Evolutionary conservation across 2,113 vertebrate species (phyloP), one percentile per base, ranked within the genome.

Genomic region (Rafetus swinhoei): DNA sequence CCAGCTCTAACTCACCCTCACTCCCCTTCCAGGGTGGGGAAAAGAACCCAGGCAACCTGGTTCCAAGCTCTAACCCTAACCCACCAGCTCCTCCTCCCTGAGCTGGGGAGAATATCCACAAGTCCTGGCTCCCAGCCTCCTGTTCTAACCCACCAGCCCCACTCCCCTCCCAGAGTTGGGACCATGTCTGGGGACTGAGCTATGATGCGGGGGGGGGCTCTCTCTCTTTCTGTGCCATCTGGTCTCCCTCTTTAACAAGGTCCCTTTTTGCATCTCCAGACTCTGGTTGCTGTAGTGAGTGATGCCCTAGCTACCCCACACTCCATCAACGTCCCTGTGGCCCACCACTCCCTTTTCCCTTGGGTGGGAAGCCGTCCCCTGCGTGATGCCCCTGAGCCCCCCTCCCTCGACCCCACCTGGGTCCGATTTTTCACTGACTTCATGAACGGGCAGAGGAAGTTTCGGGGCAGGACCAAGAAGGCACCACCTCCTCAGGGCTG

Each of bases 381-480:
- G 55, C 27, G 29, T 7, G 32, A n/a, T 32, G 32, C 29, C 32
- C 81, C 83, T 24, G 84, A 27, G 29, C 6, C 59, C 59, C 80
- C 39, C 2, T 56, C 59, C 32, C 29, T 15, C 19, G 60, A 56
- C 27, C 92, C 85, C 19, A 87, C 24, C 27, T 95, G 96, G 24
- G 92, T 95, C 0, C 96, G 69, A 1, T 94, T 98, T 85, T 93
- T 98, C 50, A 91, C 96, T 2, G 97, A 98, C 79, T 96, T 98
- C 86, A 96, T 98, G 90, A 93, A 19, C 74, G 95, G 50, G 7
- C 97, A 97, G 85, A 92, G 92, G 59, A 97, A 95, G 87, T 97
- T 97, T 57, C 93, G 96, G 79, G 97, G 98, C 62, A 95, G 98
- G 62, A 97, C 93, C 93, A 89, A 97, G 89, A 98, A 98, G 92